A percentile compares a stretch with the other conserved stretches of the same genome.
These are phyloP conservation scores for Thamnaconus septentrionalis DNA, from an alignment of 2,113 vertebrate species.

Conservation along the genomic window DNA sequence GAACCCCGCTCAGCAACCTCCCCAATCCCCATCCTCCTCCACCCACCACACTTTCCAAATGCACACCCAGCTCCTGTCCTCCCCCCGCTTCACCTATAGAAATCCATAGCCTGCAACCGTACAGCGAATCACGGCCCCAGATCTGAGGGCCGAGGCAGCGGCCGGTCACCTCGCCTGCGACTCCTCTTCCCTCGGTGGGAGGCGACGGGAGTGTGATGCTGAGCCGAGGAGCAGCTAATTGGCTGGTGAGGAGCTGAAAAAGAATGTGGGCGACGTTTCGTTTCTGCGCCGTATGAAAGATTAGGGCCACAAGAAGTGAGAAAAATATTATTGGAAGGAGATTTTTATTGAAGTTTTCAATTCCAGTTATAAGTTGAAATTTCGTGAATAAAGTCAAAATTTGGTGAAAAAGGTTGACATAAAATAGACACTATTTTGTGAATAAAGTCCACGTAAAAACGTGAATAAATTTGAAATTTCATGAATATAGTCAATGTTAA, in stretches of 20 bases:
- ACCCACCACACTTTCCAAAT: constrained; percentile 2
- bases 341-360: too few relatives aligned
- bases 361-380: too few relatives aligned
- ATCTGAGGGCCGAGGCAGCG: constrained; percentile 19
- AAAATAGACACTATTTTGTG: too few relatives aligned
- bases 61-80: constrained; percentile 26
- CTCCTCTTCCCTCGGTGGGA: constrained; percentile 27
- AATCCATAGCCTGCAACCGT: constrained; percentile 20
- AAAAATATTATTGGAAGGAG: too few relatives aligned
- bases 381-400: too few relatives aligned
- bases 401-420: too few relatives aligned
- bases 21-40: neutral
- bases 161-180: constrained; percentile 29
- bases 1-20: constrained; percentile 42
- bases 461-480: too few relatives aligned
- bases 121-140: constrained; percentile 12
- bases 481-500: too few relatives aligned
- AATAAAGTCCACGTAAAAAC: too few relatives aligned
- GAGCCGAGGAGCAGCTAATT: constrained; percentile 49
- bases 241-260: constrained; percentile 29
- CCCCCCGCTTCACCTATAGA: constrained; percentile 5
- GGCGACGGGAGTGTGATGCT: constrained; percentile 26
- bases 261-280: constrained; percentile 18
- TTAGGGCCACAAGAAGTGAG: too few relatives aligned
- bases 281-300: constrained; percentile 2